These are phyloP conservation scores for fruit fly (Drosophila melanogaster) DNA, from an alignment of 1,140 invertebrate species.

Conservation along the genomic window DNA sequence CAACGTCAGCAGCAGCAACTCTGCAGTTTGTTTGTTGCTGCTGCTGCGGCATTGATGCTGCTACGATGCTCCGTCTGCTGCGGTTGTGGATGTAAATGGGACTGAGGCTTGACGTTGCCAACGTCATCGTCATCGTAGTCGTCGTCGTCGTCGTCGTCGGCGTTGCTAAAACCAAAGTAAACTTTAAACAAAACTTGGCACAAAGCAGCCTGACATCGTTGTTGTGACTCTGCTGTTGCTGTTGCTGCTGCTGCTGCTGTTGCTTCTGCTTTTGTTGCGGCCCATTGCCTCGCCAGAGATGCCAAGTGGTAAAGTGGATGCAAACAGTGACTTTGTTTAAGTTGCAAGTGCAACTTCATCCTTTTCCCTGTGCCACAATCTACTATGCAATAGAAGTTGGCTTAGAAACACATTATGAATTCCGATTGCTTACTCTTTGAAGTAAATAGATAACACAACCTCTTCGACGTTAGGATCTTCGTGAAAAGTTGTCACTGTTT, in stretches of 20 bases:
- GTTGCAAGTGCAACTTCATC: too few species aligned
- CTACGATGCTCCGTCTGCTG: slow-evolving; percentile 22
- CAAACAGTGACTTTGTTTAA: slow-evolving; percentile 24
- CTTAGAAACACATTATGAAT: too few species aligned
- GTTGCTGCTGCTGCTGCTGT: slow-evolving; percentile 5
- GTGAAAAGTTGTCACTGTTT: too few species aligned
- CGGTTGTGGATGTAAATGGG: slow-evolving; percentile 33
- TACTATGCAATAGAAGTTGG: too few species aligned
- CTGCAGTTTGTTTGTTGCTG: slow-evolving; percentile 67
- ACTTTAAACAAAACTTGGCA: slow-evolving; percentile 81
- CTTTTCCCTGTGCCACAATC: too few species aligned
- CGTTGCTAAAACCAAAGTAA: slow-evolving; percentile 64
- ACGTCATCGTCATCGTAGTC: slow-evolving; percentile 4
- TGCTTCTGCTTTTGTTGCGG: slow-evolving; percentile 18
- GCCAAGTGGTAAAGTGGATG: slow-evolving; percentile 1
- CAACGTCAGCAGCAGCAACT: slow-evolving; percentile 73
- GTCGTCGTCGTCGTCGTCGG: slow-evolving; percentile 18
- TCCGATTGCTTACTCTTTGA: too few species aligned
- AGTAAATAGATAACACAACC: too few species aligned
- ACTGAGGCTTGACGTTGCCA: slow-evolving; percentile 36
- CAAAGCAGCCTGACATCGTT: slow-evolving; percentile 56
- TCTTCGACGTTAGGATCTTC: too few species aligned
- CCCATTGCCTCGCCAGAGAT: slow-evolving; percentile 44
- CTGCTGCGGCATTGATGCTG: slow-evolving; percentile 11
- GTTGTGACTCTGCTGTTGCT: slow-evolving; percentile 1